These are phyloP conservation scores for Aethes cnicana DNA, from an alignment of 2,888 invertebrate species.

Conservation along the genomic window DNA sequence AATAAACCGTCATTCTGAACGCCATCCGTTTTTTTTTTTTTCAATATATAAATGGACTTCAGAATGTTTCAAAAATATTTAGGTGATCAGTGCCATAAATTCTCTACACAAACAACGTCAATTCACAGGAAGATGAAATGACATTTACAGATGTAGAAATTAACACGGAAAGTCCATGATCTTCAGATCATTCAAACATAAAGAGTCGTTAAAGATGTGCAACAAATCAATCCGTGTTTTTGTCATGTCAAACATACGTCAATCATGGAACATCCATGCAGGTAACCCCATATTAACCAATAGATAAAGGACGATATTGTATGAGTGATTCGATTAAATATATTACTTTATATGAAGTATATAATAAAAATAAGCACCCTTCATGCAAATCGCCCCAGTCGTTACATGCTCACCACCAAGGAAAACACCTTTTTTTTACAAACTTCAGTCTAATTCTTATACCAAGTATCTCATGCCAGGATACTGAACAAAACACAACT, in stretches of 20 bases:
- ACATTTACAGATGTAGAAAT: no score
- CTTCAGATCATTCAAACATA: slow-evolving; percentile 2
- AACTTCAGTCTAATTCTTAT: background rate
- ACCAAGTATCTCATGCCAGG: background rate
- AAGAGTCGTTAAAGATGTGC: background rate
- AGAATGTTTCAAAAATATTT: no score
- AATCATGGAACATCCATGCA: slow-evolving; percentile 3
- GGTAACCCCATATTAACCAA: background rate
- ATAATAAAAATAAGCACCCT: slow-evolving; percentile 7
- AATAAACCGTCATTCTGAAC: background rate
- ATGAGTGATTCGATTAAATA: slow-evolving; percentile 7
- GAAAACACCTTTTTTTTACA: background rate
- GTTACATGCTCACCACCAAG: background rate
- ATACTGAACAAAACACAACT: no score
- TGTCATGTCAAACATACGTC: background rate
- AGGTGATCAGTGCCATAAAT: no score
- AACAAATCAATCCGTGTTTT: background rate
- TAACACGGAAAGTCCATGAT: no score
- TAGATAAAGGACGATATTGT: slow-evolving; percentile 10
- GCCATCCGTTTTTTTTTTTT: background rate
- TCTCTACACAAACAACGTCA: no score
- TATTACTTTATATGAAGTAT: background rate
- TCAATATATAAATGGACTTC: no score
- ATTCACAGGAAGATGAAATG: no score
- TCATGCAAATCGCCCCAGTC: slow-evolving; percentile 1